Evolutionary conservation across 1,140 invertebrate genomes (phyloP).

Genomic region (Plectrocnemia conspersa): DNA sequence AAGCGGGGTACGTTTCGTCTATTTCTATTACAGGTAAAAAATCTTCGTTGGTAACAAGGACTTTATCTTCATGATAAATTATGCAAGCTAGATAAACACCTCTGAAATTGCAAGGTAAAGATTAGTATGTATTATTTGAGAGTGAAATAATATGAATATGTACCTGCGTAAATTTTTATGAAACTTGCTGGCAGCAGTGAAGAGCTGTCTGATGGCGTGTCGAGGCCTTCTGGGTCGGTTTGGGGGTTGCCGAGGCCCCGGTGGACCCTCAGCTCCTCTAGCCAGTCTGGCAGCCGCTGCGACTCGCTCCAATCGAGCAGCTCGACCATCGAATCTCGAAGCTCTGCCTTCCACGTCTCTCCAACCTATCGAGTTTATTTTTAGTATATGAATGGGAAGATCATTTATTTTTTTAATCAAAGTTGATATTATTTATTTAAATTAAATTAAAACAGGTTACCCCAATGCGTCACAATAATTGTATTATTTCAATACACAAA

Average conservation of each 20-base stretch:
- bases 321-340: conserved; percentile 57
- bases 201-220: conserved; percentile 89
- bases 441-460: too few relatives aligned
- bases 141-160: conserved; percentile 3
- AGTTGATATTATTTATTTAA: too few relatives aligned
- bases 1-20: conserved; percentile 90
- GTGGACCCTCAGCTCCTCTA: too few relatives aligned
- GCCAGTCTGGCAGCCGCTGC: conserved; percentile 65
- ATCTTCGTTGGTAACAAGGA: conserved; percentile 93
- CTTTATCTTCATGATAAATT: conserved; percentile 90
- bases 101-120: conserved; percentile 50
- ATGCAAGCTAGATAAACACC: conserved; percentile 90
- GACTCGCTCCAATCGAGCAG: conserved; percentile 66
- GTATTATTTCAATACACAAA: too few relatives aligned
- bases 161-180: conserved; percentile 86
- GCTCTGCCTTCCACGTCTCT: conserved; percentile 67
- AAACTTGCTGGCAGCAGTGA: conserved; percentile 91
- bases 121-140: not conserved
- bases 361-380: too few relatives aligned
- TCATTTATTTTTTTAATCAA: too few relatives aligned
- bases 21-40: conserved; percentile 94
- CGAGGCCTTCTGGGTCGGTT: conserved; percentile 71
- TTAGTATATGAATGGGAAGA: too few relatives aligned
- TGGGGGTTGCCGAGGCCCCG: conserved; percentile 38
- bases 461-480: too few relatives aligned